Evolutionary conservation across 2,888 invertebrate genomes (phyloP).

Genomic region (Brachycybe producta): DNA sequence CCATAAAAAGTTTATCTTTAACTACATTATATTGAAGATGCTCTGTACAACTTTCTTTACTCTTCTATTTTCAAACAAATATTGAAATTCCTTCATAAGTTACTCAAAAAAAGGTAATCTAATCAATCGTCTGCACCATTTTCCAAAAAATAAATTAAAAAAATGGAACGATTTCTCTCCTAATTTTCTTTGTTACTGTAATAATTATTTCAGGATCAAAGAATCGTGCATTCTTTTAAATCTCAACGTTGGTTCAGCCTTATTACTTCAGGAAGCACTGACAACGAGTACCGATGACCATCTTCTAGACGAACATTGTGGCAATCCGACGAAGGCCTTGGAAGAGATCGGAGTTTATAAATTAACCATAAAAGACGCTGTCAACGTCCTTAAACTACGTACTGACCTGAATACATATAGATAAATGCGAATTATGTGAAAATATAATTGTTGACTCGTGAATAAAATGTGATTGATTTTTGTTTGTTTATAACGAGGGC

Average conservation of each 20-base stretch:
- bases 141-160: too few relatives aligned
- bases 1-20: too few relatives aligned
- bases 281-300: constrained; percentile 15
- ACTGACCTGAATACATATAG: constrained; percentile 12
- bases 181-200: not conserved
- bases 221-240: constrained; percentile 64
- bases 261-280: constrained; percentile 55
- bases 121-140: too few relatives aligned
- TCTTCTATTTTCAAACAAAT: too few relatives aligned
- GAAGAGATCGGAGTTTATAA: constrained; percentile 31
- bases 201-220: constrained; percentile 42
- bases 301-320: not conserved
- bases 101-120: too few relatives aligned
- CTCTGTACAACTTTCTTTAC: too few relatives aligned
- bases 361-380: constrained; percentile 27
- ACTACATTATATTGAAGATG: too few relatives aligned
- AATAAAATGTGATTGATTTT: too few relatives aligned
- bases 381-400: constrained; percentile 26
- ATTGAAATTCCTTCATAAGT: too few relatives aligned
- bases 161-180: too few relatives aligned
- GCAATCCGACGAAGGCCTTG: constrained; percentile 27
- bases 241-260: constrained; percentile 60
- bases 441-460: not conserved
- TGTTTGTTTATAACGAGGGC: too few relatives aligned
- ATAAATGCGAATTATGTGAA: not conserved